phyloP scores from a whole-genome alignment of 2,797 vertebrate species.

The Xenopus petersii region DNA sequence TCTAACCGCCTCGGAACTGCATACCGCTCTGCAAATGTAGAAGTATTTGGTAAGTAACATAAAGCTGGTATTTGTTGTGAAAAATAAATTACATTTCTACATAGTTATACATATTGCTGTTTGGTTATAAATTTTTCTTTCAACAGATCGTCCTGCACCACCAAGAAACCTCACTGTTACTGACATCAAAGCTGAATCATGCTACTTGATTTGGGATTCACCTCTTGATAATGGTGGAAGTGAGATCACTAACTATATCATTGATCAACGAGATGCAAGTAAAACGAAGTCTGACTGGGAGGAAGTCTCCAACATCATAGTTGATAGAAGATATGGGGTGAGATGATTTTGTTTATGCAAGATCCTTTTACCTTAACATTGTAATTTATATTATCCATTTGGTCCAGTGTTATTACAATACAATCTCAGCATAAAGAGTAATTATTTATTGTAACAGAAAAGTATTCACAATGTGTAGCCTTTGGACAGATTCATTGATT shows the following conservation, averaged over 20 bases:
- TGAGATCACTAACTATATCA: slow-evolving; percentile 91
- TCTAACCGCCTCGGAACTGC: slow-evolving; percentile 88
- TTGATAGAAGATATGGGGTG: slow-evolving; percentile 88
- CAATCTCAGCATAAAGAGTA: background rate
- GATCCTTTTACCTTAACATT: too few relatives aligned
- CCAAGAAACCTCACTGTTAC: slow-evolving; percentile 86
- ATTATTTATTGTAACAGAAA: background rate
- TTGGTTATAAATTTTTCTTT: slow-evolving; percentile 22
- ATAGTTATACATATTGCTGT: slow-evolving; percentile 16
- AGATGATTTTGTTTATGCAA: slow-evolving; percentile 15
- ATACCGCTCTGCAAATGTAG: slow-evolving; percentile 76
- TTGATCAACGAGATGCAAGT: slow-evolving; percentile 85
- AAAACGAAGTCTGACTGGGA: slow-evolving; percentile 89
- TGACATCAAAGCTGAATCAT: slow-evolving; percentile 88
- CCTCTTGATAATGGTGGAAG: slow-evolving; percentile 91
- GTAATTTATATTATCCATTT: too few relatives aligned
- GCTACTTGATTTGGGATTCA: slow-evolving; percentile 84
- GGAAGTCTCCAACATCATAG: slow-evolving; percentile 78
- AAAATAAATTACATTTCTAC: background rate
- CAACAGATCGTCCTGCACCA: slow-evolving; percentile 86
- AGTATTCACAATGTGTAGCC: too few relatives aligned
- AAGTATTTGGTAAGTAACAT: slow-evolving; percentile 83
- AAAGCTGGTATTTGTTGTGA: background rate
- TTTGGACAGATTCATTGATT: too few relatives aligned
- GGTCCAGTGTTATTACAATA: too few relatives aligned